These are phyloP conservation scores for Heteronetta atricapilla DNA, from an alignment of 2,113 vertebrate genomes.

Conservation along the genomic window DNA sequence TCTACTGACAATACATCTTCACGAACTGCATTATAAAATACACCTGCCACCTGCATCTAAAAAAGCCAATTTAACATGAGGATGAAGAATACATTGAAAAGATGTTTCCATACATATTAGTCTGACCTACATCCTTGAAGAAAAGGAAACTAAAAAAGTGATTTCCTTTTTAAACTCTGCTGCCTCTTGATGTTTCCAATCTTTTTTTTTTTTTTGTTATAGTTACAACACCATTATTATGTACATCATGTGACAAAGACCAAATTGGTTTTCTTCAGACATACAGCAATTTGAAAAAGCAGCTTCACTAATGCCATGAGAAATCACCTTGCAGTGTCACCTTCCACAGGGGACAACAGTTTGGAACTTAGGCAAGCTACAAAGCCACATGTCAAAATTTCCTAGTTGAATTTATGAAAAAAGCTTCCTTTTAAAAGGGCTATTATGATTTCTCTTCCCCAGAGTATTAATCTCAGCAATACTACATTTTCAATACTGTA, in stretches of 20 bases:
- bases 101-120: neutral
- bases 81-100: neutral
- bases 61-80: neutral
- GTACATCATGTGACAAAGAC: neutral
- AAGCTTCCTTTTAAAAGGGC: neutral
- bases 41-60: neutral
- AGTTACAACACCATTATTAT: neutral
- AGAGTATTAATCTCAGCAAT: neutral
- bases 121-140: neutral
- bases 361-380: neutral
- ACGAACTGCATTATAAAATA: neutral
- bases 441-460: accelerated
- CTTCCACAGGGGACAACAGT: neutral
- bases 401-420: neutral
- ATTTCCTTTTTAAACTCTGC: neutral
- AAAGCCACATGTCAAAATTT: neutral
- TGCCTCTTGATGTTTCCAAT: neutral
- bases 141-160: neutral
- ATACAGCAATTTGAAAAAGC: neutral
- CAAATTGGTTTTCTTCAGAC: neutral
- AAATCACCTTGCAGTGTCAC: neutral
- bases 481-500: neutral
- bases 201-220: neutral
- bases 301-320: neutral
- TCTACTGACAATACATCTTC: neutral